These are phyloP conservation scores for Mythimna ferrago DNA, from an alignment of 2,888 invertebrate genomes.

Conservation along the genomic window DNA sequence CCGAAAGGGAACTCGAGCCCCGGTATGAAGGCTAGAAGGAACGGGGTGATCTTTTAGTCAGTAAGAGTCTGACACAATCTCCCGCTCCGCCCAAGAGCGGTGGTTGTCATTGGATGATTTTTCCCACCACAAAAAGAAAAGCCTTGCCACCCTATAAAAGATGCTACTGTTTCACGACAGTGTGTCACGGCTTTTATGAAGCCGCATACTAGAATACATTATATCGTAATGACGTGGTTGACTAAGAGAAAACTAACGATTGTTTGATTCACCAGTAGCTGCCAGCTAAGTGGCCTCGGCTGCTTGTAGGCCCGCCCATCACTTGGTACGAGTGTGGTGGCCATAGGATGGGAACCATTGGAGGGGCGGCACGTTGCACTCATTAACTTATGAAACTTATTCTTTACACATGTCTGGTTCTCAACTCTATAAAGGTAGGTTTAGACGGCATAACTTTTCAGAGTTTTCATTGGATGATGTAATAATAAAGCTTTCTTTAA, in stretches of 20 bases:
- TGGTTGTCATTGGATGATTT: too few relatives aligned
- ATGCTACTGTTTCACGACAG: neutral
- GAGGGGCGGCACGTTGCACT: constrained; percentile 28
- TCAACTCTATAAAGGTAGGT: neutral
- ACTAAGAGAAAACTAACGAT: constrained; percentile 14
- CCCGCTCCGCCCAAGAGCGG: too few relatives aligned
- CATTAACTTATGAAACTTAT: neutral
- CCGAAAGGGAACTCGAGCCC: too few relatives aligned
- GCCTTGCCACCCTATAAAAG: too few relatives aligned
- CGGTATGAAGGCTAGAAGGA: too few relatives aligned
- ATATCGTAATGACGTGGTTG: neutral
- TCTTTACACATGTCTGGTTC: neutral
- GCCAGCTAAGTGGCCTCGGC: neutral
- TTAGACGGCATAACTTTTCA: neutral
- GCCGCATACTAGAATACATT: neutral
- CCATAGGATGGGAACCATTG: neutral
- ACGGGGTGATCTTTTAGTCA: too few relatives aligned
- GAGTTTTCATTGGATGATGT: too few relatives aligned
- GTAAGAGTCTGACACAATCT: too few relatives aligned
- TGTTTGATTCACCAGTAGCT: constrained; percentile 12
- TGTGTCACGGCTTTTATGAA: neutral
- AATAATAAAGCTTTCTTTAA: too few relatives aligned
- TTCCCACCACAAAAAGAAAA: too few relatives aligned
- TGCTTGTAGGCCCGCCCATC: constrained; percentile 7
- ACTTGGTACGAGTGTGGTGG: neutral